Conservation (phyloP, 2,888 invertebrate genomes). For the Mythimna lalbum region DNA sequence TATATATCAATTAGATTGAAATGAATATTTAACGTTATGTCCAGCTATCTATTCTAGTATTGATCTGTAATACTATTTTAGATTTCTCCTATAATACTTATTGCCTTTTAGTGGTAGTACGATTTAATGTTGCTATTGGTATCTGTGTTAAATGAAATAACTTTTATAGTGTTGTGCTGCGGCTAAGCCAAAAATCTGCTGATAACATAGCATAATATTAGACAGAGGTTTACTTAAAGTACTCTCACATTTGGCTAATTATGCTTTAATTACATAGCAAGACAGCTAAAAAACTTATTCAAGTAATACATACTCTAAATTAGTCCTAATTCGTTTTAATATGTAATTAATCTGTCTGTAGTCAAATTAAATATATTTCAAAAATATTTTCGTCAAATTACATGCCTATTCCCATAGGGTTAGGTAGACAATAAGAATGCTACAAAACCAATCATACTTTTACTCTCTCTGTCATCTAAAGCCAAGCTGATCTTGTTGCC, state of each 20-base stretch:
- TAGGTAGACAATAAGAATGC: neutral
- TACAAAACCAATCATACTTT: neutral
- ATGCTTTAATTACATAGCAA: neutral
- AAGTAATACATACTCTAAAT: slow-evolving; percentile 6
- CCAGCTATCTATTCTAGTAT: neutral
- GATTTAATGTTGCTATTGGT: slow-evolving; percentile 6
- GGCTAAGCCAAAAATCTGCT: neutral
- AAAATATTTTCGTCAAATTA: neutral
- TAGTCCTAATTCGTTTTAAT: neutral
- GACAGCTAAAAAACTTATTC: neutral
- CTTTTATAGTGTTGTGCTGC: neutral
- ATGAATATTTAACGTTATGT: slow-evolving; percentile 14
- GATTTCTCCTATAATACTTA: neutral
- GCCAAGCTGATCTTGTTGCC: neutral
- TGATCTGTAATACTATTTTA: slow-evolving; percentile 13
- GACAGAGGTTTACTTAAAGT: neutral
- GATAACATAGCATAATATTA: neutral
- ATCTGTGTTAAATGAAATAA: neutral
- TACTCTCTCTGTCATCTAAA: neutral
- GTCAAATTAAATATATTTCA: slow-evolving; percentile 6
- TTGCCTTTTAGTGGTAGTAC: slow-evolving; percentile 2
- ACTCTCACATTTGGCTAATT: neutral
- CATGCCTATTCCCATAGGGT: neutral
- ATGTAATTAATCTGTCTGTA: neutral
- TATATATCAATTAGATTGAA: slow-evolving; percentile 8